Evolutionary conservation across 1,140 invertebrate species (phyloP), one percentile per base, ranked within the genome.

Genomic region (Ceratina japonica): DNA sequence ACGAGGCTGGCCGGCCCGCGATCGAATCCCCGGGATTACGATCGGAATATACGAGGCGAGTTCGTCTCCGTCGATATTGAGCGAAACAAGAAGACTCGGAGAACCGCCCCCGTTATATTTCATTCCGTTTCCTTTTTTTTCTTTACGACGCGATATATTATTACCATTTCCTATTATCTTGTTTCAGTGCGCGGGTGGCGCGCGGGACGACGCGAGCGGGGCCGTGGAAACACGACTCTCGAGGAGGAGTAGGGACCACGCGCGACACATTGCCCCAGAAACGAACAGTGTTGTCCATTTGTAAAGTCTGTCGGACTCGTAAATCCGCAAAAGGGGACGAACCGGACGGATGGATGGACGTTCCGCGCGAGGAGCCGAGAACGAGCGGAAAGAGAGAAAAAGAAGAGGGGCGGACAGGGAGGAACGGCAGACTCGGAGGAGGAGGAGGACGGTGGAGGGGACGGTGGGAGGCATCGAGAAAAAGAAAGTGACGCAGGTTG

Each of bases 401-500:
- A 27, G 73, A 61, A 76, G 79, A 82, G 69, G 79, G 81, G 84
- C 82, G 82, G 81, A 86, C 72, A 64, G 64, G 81, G 76, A 71
- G 65, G 62, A 73, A 82, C 58, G 79, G 58, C 78, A 37, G 68
- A 84, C n/a, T n/a, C n/a, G n/a, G n/a, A n/a, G n/a, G n/a, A n/a
- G n/a, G n/a, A n/a, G n/a, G n/a, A n/a, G n/a, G n/a, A n/a, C n/a
- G n/a, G 75, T 64, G 44, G 81, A 78, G 80, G 81, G 82, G 51
- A 54, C 68, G 77, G 72, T 59, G 78, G 63, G 78, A 82, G 83
- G 81, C 80, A 87, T 44, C 37, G 5, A 84, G 84, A 80, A 82
- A 85, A 83, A 75, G 76, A 86, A 77, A 74, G 65, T 61, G 87
- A 89, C 86, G 86, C 82, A 84, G 84, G 83, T 87, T 89, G 86